Percentiles rank a stretch among this genome's conserved stretches.
These are phyloP conservation scores for Oreocharis arfaki DNA, from an alignment of 2,113 vertebrate species.

Conservation along the genomic window DNA sequence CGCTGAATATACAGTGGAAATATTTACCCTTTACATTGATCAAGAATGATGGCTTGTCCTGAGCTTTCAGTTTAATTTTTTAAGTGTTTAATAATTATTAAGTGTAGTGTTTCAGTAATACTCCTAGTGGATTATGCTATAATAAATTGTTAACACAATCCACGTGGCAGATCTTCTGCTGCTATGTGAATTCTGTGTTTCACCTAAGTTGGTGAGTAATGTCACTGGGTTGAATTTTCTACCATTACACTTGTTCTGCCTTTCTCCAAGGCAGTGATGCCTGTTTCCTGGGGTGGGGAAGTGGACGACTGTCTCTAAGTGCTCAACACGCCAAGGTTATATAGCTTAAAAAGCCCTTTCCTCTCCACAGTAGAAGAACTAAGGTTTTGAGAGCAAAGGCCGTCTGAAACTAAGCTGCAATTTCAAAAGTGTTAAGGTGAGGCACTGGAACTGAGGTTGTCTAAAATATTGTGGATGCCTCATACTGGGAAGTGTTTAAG, in stretches of 20 bases:
- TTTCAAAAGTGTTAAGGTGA: neutral
- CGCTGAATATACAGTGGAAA: neutral
- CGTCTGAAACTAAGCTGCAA: neutral
- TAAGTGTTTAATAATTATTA: neutral
- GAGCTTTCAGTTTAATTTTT: neutral
- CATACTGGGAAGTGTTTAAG: neutral
- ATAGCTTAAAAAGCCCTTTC: neutral
- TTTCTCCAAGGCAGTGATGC: neutral
- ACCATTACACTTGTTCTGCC: neutral
- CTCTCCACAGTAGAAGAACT: neutral
- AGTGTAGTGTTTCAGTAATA: neutral
- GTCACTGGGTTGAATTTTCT: neutral
- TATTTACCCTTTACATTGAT: neutral
- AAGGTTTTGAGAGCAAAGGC: neutral
- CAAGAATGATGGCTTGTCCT: neutral
- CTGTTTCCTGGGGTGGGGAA: neutral
- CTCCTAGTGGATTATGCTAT: neutral
- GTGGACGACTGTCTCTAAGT: neutral
- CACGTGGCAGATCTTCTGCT: accelerated
- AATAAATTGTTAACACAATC: neutral
- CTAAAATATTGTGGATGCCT: neutral
- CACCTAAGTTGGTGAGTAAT: neutral
- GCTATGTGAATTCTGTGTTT: neutral
- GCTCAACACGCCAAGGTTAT: neutral
- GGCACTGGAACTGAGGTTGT: neutral